A percentile compares a stretch with the other conserved stretches of the same genome.
phyloP scores from a whole-genome alignment of 2,797 vertebrate genomes.

The Zenarchopterus dispar region DNA sequence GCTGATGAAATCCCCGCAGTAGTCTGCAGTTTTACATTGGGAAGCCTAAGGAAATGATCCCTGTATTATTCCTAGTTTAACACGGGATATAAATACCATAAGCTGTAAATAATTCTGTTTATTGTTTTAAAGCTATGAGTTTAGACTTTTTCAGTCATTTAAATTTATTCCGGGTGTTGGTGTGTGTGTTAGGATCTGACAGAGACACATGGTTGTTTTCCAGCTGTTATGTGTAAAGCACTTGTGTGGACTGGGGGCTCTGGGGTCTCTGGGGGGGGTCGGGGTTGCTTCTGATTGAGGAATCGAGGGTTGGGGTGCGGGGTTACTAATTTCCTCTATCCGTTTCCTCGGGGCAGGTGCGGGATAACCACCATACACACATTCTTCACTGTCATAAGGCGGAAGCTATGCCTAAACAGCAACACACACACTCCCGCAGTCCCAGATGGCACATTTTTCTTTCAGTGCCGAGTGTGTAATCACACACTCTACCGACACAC shows the following conservation, averaged over 20 bases:
- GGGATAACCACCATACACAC: constrained; percentile 48
- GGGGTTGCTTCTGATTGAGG: constrained; percentile 34
- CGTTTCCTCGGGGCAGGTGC: constrained; percentile 77
- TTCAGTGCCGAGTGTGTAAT: constrained; percentile 42
- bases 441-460: constrained; percentile 41
- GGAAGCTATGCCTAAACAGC: constrained; percentile 48
- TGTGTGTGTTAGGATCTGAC: neutral
- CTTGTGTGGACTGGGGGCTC: constrained; percentile 26
- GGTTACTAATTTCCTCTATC: constrained; percentile 71
- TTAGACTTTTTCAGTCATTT: neutral
- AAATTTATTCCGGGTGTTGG: neutral
- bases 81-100: too few species aligned
- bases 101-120: neutral
- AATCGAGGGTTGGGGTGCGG: constrained; percentile 8
- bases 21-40: neutral
- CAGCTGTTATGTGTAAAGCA: constrained; percentile 55
- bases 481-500: constrained; percentile 42
- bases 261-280: constrained; percentile 12
- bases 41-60: neutral
- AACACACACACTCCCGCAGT: constrained; percentile 34
- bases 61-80: neutral
- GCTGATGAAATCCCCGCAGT: neutral
- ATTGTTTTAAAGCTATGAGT: neutral
- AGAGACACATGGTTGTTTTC: constrained; percentile 42
- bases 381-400: constrained; percentile 57